Conservation (phyloP, 1,140 invertebrate genomes). For the Diabrotica virgifera region DNA sequence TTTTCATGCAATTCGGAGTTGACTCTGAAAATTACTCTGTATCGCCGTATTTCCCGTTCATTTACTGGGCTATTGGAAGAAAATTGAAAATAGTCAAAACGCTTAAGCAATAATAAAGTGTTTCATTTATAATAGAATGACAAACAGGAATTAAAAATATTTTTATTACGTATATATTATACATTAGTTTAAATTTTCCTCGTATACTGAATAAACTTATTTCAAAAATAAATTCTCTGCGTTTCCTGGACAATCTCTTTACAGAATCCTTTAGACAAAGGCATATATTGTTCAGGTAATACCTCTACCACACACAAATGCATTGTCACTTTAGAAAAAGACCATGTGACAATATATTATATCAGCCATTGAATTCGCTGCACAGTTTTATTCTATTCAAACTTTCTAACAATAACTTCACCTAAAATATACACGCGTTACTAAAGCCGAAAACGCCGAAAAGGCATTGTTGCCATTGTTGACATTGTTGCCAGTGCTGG, state of each 20-base stretch:
- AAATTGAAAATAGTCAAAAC: too few relatives aligned
- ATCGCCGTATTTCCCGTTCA: too few relatives aligned
- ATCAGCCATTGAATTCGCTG: constrained; percentile 45
- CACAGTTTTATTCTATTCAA: constrained; percentile 48
- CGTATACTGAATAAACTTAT: too few relatives aligned
- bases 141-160: too few relatives aligned
- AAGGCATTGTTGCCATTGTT: constrained; percentile 44
- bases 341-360: constrained; percentile 49
- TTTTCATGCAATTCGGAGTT: too few relatives aligned
- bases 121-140: too few relatives aligned
- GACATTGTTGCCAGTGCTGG: constrained; percentile 36
- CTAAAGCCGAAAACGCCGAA: constrained; percentile 42
- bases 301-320: constrained; percentile 46
- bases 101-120: too few relatives aligned
- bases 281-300: constrained; percentile 39
- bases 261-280: constrained; percentile 9
- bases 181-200: too few relatives aligned
- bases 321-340: constrained; percentile 44
- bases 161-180: too few relatives aligned
- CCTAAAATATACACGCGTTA: constrained; percentile 49
- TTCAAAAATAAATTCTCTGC: too few relatives aligned
- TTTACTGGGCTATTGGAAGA: too few relatives aligned
- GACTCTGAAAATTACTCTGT: too few relatives aligned
- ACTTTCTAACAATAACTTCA: constrained; percentile 39
- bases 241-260: neutral